Conservation (phyloP, 2,113 vertebrate species). For the Isurus oxyrinchus region DNA sequence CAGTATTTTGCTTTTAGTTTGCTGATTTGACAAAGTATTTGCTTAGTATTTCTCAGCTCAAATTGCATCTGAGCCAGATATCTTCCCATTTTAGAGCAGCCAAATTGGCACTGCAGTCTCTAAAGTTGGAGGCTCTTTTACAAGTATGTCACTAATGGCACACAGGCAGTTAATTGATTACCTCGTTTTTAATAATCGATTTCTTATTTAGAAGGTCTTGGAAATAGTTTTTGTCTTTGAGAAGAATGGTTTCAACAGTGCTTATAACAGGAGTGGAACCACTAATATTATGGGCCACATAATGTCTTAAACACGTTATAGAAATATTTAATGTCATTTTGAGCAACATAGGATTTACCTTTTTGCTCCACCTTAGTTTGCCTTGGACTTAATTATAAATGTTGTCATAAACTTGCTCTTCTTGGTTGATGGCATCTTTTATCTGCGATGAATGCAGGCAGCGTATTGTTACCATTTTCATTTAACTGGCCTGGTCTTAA, state of each 20-base stretch:
- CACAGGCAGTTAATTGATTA: not conserved
- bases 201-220: not conserved
- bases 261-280: not conserved
- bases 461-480: too few species aligned
- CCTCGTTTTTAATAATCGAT: not conserved
- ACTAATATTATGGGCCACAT: slow-evolving; percentile 19
- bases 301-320: slow-evolving; percentile 29
- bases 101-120: not conserved
- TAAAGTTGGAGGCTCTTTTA: not conserved
- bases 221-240: not conserved
- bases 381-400: slow-evolving; percentile 28
- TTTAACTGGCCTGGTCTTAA: too few species aligned
- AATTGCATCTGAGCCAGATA: not conserved
- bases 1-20: too few species aligned
- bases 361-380: not conserved
- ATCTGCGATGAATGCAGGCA: too few species aligned
- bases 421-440: not conserved
- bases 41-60: not conserved
- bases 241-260: too few species aligned
- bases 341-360: not conserved
- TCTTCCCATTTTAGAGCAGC: not conserved
- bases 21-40: too few species aligned
- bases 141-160: not conserved
- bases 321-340: slow-evolving; percentile 6
- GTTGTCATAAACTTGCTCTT: not conserved